A percentile compares a stretch with the other conserved stretches of the same genome.
Conservation (phyloP, 2,113 vertebrate genomes). For the Lophius piscatorius region DNA sequence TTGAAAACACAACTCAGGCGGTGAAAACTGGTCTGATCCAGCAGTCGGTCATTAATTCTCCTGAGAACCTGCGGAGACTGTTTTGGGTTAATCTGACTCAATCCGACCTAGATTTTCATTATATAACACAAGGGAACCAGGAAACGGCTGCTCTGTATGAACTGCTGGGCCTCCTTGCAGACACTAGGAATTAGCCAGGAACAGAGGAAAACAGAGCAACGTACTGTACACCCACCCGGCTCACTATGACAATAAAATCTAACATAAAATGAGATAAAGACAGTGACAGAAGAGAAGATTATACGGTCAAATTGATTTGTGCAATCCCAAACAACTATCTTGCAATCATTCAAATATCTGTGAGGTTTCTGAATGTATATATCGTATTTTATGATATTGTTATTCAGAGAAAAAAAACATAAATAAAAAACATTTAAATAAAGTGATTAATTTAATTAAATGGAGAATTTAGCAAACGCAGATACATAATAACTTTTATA, state of each 20-base stretch:
- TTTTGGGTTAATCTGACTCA: slow-evolving; percentile 42
- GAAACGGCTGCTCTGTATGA: slow-evolving; percentile 7
- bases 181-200: slow-evolving; percentile 18
- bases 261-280: too few species aligned
- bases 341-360: too few species aligned
- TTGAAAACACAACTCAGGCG: not conserved
- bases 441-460: too few species aligned
- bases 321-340: too few species aligned
- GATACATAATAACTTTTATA: too few species aligned
- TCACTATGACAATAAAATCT: not conserved
- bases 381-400: too few species aligned
- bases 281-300: too few species aligned
- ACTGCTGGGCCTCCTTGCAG: slow-evolving; percentile 1
- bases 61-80: slow-evolving; percentile 15
- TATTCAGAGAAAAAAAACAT: too few species aligned
- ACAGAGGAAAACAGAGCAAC: not conserved
- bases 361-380: too few species aligned
- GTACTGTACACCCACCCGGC: not conserved
- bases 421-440: too few species aligned
- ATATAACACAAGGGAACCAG: slow-evolving; percentile 10
- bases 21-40: slow-evolving; percentile 17
- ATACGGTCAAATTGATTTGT: too few species aligned
- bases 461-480: too few species aligned
- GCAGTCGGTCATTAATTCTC: slow-evolving; percentile 25
- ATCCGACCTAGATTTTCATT: slow-evolving; percentile 17